These are phyloP conservation scores for Paratrypauchen microcephalus DNA, from an alignment of 2,797 vertebrate species.

Conservation along the genomic window DNA sequence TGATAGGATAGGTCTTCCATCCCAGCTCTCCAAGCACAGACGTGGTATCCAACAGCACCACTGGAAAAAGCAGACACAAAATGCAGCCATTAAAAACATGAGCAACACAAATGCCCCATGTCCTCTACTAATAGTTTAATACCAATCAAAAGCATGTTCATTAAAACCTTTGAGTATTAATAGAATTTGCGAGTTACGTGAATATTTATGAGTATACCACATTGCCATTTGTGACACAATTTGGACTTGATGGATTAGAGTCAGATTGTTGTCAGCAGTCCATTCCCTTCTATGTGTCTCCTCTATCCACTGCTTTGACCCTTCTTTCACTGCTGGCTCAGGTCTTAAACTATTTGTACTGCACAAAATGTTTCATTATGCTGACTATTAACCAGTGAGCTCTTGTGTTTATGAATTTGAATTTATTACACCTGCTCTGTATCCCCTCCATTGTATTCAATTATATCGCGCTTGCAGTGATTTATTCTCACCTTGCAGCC, in stretches of 20 bases:
- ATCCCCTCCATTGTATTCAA: conserved; percentile 20
- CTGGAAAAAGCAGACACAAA: conserved; percentile 66
- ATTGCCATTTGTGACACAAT: conserved; percentile 48
- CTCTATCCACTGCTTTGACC: conserved; percentile 31
- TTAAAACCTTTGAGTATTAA: conserved; percentile 49
- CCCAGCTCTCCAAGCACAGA: conserved; percentile 90
- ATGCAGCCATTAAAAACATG: conserved; percentile 52
- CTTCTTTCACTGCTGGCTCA: conserved; percentile 16
- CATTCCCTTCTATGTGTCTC: conserved; percentile 38
- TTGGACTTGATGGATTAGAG: conserved; percentile 67
- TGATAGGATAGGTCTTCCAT: conserved; percentile 96
- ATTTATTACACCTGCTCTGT: conserved; percentile 12
- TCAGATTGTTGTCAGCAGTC: conserved; percentile 70
- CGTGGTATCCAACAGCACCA: conserved; percentile 94
- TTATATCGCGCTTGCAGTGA: conserved; percentile 19
- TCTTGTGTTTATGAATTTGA: conserved; percentile 11
- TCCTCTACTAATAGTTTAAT: conserved; percentile 57
- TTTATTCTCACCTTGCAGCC: conserved; percentile 24
- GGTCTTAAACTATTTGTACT: conserved; percentile 27
- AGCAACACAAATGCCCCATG: conserved; percentile 42
- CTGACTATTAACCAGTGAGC: conserved; percentile 14
- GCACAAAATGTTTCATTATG: conserved; percentile 17
- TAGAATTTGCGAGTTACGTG: conserved; percentile 47
- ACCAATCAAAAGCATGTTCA: conserved; percentile 55
- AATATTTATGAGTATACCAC: conserved; percentile 56